Percentiles rank a stretch among this genome's conserved stretches.
Evolutionary conservation across 2,113 vertebrate genomes (phyloP).

Genomic region (Eulemur rufifrons): DNA sequence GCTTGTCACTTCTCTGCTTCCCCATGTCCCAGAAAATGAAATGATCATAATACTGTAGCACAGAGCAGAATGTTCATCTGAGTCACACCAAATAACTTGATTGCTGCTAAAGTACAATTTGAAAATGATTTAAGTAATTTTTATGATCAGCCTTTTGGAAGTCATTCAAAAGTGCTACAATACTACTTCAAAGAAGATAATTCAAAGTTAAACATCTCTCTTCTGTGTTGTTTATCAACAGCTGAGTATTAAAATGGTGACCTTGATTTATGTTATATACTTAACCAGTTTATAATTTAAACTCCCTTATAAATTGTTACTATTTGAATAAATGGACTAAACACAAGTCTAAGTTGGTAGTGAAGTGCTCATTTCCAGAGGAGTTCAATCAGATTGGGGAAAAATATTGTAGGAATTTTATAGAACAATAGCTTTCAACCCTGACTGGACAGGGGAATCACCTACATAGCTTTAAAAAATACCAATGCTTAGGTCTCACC

Average conservation of each 20-base stretch:
- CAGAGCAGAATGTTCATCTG: conserved; percentile 54
- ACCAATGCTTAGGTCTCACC: not conserved
- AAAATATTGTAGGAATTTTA: not conserved
- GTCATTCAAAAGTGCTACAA: conserved; percentile 43
- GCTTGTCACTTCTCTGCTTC: not conserved
- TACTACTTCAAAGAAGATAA: conserved; percentile 45
- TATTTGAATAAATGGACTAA: conserved; percentile 38
- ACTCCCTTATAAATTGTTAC: not conserved
- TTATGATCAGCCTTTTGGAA: conserved; percentile 58
- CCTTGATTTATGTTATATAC: not conserved
- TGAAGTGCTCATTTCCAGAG: not conserved
- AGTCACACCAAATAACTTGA: conserved; percentile 62
- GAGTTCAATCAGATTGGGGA: not conserved
- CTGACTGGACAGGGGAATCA: not conserved
- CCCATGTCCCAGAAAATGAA: not conserved
- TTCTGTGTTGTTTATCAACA: conserved; percentile 44
- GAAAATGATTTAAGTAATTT: conserved; percentile 58
- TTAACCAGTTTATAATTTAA: conserved; percentile 32
- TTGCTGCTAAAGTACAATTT: conserved; percentile 40
- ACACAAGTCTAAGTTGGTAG: not conserved
- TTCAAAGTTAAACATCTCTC: conserved; percentile 47
- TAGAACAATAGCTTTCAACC: not conserved
- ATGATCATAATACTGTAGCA: not conserved
- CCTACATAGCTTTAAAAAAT: not conserved
- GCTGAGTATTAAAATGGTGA: conserved; percentile 33